These are phyloP conservation scores for Elachura formosa DNA, from an alignment of 2,113 vertebrate genomes.

Conservation along the genomic window DNA sequence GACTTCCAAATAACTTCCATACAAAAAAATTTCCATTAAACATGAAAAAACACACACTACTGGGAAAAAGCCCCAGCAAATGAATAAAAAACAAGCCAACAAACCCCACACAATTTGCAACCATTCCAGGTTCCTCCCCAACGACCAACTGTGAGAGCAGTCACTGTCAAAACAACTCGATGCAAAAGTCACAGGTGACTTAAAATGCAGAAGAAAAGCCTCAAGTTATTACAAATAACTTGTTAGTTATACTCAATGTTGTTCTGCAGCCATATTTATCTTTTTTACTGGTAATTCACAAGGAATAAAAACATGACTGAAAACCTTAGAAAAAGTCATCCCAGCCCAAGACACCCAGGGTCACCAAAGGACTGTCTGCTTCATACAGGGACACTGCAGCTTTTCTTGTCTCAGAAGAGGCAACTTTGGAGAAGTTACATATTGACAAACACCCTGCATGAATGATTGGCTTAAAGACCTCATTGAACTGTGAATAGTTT, in stretches of 20 bases:
- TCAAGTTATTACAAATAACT: not conserved
- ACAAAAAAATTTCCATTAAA: not conserved
- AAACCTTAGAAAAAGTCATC: not conserved
- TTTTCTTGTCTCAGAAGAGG: not conserved
- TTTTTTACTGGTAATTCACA: not conserved
- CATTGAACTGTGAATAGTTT: not conserved
- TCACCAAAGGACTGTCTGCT: not conserved
- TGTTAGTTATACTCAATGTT: not conserved
- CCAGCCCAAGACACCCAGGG: not conserved
- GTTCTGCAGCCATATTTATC: not conserved
- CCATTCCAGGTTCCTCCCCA: not conserved
- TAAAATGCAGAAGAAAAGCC: not conserved
- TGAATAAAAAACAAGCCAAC: not conserved
- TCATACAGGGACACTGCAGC: not conserved
- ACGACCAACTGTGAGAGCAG: not conserved
- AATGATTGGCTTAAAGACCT: not conserved
- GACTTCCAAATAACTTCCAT: not conserved
- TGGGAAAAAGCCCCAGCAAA: accelerated
- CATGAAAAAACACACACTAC: not conserved
- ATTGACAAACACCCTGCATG: not conserved
- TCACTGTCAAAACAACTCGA: not conserved
- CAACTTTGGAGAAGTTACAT: not conserved
- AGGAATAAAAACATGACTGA: not conserved
- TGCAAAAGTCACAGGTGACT: not conserved
- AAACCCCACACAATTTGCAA: not conserved